Conservation (phyloP, 2,113 vertebrate genomes). For the Catharus fuscescens region DNA sequence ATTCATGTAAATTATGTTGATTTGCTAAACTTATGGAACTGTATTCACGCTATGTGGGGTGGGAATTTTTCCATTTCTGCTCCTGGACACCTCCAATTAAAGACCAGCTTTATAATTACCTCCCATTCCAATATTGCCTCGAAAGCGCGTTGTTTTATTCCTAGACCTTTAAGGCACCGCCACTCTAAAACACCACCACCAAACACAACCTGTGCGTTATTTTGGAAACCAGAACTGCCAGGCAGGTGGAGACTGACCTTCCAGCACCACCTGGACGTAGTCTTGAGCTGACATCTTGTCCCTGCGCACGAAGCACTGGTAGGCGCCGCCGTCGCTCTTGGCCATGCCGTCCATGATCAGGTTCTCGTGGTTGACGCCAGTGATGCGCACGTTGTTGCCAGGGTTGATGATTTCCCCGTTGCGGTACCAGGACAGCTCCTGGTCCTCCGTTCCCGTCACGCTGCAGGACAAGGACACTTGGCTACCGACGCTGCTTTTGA, state of each 20-base stretch:
- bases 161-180: accelerated
- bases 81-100: not conserved
- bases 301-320: slow-evolving; percentile 96
- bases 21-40: not conserved
- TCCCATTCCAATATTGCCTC: accelerated
- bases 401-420: slow-evolving; percentile 94
- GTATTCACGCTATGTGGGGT: accelerated
- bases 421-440: slow-evolving; percentile 95
- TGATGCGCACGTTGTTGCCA: slow-evolving; percentile 91
- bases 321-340: slow-evolving; percentile 95
- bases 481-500: slow-evolving; percentile 96
- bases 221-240: not conserved
- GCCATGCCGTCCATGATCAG: slow-evolving; percentile 98
- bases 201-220: accelerated
- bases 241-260: slow-evolving; percentile 81
- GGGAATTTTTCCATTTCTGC: not conserved
- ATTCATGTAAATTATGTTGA: not conserved
- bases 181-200: accelerated
- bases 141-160: accelerated
- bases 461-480: slow-evolving; percentile 96
- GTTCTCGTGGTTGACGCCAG: slow-evolving; percentile 88
- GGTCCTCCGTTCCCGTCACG: slow-evolving; percentile 90
- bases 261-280: slow-evolving; percentile 94
- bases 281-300: slow-evolving; percentile 97
- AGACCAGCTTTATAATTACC: not conserved